Base-by-base conservation (phyloP, 2,888 invertebrate genomes). In the Scaptomyza cyrtandrae region DNA sequence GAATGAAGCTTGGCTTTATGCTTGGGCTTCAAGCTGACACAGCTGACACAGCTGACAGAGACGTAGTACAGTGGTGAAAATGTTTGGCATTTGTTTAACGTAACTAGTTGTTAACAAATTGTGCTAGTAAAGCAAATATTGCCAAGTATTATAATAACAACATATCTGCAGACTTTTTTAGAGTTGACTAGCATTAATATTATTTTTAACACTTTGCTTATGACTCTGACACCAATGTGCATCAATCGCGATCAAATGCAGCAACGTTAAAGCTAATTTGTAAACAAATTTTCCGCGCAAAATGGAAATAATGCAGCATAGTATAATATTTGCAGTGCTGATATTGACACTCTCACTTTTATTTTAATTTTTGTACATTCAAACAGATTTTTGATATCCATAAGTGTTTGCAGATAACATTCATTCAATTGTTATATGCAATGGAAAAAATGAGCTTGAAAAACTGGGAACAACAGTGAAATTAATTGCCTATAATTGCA, bases 1-100 rank as follows among this genome's bases (percentile, higher is more conserved):
- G 71, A 71, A 78, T 78, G 72, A 75, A 86, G 84, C 84, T 80
- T 66, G 77, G 71, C 80, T 71, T 67, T 45, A 67, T 43, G 61
- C 71, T 67, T 60, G 39, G 44, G 58, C 72, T 49, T 45, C 11
- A 50, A 52, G 46, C 45, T 35, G 37, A n/a, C 37, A 14, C 14
- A 1, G 10, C 41, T 41, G 60, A 29, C 54, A 56, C 14, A 1
- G 10, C 41, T 41, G 60, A 29, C 54, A 56, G 46, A 9, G 59
- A n/a, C 64, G 7, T 33, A 59, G 71, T 50, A 78, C 75, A 56
- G 69, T 74, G 78, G 60, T 49, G 2, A 16, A n/a, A 7, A 19
- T 9, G 6, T n/a, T 54, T 29, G 14, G 29, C 31, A 13, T 14
- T 37, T 31, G 13, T 13, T 48, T 16, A 7, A 48, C 31, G 31